phyloP scores from a whole-genome alignment of 2,113 vertebrate genomes.

The Chascanopsetta lugubris region DNA sequence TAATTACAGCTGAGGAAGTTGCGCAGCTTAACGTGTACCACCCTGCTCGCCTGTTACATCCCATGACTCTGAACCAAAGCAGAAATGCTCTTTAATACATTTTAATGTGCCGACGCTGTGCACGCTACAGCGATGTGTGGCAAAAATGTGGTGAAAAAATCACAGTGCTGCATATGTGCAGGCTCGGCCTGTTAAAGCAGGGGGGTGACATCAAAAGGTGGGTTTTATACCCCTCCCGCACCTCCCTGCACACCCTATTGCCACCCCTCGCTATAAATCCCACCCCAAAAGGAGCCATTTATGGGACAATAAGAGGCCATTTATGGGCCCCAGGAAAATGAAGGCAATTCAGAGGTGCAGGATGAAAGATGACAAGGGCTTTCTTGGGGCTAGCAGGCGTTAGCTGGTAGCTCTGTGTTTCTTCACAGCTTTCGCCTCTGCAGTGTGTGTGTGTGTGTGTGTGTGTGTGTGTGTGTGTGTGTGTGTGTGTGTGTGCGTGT shows the following conservation, averaged over 20 bases:
- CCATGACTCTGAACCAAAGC: constrained; percentile 74
- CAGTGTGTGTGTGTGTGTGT: background rate
- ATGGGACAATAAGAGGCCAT: constrained; percentile 75
- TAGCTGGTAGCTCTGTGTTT: constrained; percentile 52
- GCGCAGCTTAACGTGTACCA: constrained; percentile 61
- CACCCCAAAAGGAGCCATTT: constrained; percentile 77
- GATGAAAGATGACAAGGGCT: constrained; percentile 75
- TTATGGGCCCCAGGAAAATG: constrained; percentile 75
- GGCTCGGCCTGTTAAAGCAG: constrained; percentile 61
- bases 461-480: background rate
- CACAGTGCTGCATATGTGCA: constrained; percentile 59
- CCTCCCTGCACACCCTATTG: constrained; percentile 37
- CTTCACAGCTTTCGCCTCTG: constrained; percentile 44
- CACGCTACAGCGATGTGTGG: constrained; percentile 60
- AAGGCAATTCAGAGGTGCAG: constrained; percentile 74
- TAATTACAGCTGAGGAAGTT: constrained; percentile 73
- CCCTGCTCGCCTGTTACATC: constrained; percentile 63
- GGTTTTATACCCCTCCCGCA: constrained; percentile 45
- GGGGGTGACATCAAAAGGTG: constrained; percentile 74
- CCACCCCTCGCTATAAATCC: constrained; percentile 72
- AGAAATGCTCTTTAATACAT: constrained; percentile 71
- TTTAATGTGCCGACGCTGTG: constrained; percentile 69
- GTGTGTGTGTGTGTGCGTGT: background rate
- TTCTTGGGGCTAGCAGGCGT: constrained; percentile 45
- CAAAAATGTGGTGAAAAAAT: constrained; percentile 61